phyloP scores from a whole-genome alignment of 2,113 vertebrate species.

The Neotoma lepida region DNA sequence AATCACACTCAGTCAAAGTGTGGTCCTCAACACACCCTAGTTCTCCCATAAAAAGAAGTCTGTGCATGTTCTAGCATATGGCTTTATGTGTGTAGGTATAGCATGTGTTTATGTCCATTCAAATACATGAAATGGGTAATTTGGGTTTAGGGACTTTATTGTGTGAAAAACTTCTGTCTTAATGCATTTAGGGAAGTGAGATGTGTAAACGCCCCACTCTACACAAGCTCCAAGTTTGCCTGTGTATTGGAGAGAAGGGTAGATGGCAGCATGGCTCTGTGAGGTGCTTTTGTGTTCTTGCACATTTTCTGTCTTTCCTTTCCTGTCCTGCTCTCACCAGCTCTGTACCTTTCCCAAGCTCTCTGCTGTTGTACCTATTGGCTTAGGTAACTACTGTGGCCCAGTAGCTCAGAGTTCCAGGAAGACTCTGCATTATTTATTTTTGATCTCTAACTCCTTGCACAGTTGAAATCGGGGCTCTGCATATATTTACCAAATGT shows the following conservation, averaged over 20 bases:
- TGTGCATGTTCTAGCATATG: not conserved
- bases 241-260: not conserved
- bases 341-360: not conserved
- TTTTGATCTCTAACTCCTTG: not conserved
- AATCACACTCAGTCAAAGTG: not conserved
- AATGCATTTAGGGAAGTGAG: not conserved
- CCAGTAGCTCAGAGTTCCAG: not conserved
- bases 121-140: not conserved
- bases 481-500: not conserved
- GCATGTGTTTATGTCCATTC: not conserved
- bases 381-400: not conserved
- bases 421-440: not conserved
- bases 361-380: not conserved
- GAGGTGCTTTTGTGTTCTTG: not conserved
- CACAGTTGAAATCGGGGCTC: not conserved
- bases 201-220: not conserved
- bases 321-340: not conserved
- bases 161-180: not conserved
- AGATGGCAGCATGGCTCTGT: not conserved
- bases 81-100: not conserved
- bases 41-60: not conserved
- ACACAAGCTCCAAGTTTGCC: accelerated
- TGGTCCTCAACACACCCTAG: not conserved
- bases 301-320: not conserved
- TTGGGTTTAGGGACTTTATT: not conserved